Conservation (phyloP, 2,888 invertebrate species). For the Hemithea aestivaria region DNA sequence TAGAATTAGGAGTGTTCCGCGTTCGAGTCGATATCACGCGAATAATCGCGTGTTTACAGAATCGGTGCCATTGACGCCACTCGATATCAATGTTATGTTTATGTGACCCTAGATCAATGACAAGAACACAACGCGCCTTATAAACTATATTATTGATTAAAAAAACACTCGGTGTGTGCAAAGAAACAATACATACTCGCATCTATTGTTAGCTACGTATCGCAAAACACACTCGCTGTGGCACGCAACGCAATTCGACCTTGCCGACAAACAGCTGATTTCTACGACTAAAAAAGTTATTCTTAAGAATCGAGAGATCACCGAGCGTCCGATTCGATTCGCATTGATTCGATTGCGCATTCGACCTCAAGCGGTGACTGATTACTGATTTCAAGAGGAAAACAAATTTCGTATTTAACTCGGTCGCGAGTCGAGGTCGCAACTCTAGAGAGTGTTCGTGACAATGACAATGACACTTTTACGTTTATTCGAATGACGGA, state of each 20-base stretch:
- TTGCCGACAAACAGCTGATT: conserved; percentile 48
- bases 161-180: conserved; percentile 5
- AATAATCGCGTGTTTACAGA: not conserved
- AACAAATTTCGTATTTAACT: conserved; percentile 47
- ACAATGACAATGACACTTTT: conserved; percentile 51
- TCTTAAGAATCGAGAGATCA: conserved; percentile 20
- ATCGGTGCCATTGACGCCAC: too few relatives aligned
- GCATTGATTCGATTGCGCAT: conserved; percentile 48
- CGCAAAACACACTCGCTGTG: conserved; percentile 36
- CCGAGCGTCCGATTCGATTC: conserved; percentile 28
- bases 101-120: not conserved
- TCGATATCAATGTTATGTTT: not conserved
- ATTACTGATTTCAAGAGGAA: conserved; percentile 56
- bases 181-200: conserved; percentile 21
- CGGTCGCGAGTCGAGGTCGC: conserved; percentile 38
- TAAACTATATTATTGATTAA: too few relatives aligned
- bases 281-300: conserved; percentile 40
- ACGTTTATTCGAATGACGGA: conserved; percentile 28
- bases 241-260: conserved; percentile 39
- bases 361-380: conserved; percentile 40
- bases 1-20: conserved; percentile 9
- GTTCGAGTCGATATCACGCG: conserved; percentile 5
- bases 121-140: too few relatives aligned
- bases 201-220: conserved; percentile 27
- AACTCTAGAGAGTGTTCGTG: conserved; percentile 33